phyloP scores from a whole-genome alignment of 2,797 vertebrate species.

The Leucoraja ocellata region DNA sequence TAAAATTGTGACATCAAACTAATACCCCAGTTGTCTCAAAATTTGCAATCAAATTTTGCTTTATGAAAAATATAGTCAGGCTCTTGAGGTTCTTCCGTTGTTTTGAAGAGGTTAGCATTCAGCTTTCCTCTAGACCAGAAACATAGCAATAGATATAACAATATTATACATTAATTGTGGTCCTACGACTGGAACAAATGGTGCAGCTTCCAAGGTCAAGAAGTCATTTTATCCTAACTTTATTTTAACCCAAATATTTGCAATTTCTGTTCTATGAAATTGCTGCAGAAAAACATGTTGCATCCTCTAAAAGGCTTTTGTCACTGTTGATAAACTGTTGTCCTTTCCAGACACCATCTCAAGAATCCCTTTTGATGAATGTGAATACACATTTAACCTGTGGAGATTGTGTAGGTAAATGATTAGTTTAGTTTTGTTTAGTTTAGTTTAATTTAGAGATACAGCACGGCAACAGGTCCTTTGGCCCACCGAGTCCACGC shows the following conservation, averaged over 20 bases:
- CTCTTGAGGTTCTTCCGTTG: neutral
- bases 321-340: neutral
- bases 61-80: neutral
- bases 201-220: neutral
- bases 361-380: neutral
- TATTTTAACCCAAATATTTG: neutral
- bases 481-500: too few relatives aligned
- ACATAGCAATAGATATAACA: neutral
- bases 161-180: neutral
- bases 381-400: neutral
- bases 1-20: neutral
- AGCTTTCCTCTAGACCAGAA: neutral
- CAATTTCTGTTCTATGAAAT: neutral
- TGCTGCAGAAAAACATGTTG: neutral
- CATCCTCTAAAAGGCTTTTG: neutral
- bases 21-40: neutral
- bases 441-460: too few relatives aligned
- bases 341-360: neutral
- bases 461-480: too few relatives aligned
- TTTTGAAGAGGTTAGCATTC: neutral
- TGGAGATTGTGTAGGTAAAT: neutral
- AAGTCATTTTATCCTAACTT: neutral
- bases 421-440: too few relatives aligned
- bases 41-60: neutral
- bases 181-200: neutral